These are phyloP conservation scores for Crotalus helleri DNA, from an alignment of 2,113 vertebrate species.

Conservation along the genomic window DNA sequence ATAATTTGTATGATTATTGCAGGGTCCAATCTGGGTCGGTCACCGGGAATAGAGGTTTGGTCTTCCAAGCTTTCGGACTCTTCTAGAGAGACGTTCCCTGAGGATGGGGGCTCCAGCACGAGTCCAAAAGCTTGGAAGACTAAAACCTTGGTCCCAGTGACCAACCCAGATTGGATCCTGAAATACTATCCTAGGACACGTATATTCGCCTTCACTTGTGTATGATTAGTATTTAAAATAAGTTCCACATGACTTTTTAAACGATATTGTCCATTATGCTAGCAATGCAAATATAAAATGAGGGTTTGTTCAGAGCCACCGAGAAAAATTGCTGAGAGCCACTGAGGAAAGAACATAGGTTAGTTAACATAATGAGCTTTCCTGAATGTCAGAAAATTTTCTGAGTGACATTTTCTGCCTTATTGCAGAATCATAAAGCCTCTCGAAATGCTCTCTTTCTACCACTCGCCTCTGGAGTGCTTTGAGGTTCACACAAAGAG, in stretches of 20 bases:
- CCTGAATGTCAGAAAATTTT: neutral
- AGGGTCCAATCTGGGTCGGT: neutral
- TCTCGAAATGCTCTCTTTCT: neutral
- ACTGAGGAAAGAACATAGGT: neutral
- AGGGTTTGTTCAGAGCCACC: neutral
- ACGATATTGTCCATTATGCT: neutral
- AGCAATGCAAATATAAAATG: neutral
- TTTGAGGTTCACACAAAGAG: neutral
- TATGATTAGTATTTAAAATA: neutral
- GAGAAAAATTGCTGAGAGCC: neutral
- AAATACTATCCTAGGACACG: neutral
- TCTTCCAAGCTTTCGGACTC: neutral
- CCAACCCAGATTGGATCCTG: neutral
- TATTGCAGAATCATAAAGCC: neutral
- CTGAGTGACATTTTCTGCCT: neutral
- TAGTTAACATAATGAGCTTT: neutral
- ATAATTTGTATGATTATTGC: neutral
- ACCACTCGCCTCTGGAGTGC: neutral
- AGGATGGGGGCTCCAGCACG: neutral
- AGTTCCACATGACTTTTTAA: neutral
- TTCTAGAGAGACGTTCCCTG: neutral
- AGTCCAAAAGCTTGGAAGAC: neutral
- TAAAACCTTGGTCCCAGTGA: neutral
- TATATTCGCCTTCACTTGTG: neutral
- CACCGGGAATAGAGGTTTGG: neutral